Base-by-base conservation (phyloP, 2,888 invertebrate species). In the Hypomecis atomaria region DNA sequence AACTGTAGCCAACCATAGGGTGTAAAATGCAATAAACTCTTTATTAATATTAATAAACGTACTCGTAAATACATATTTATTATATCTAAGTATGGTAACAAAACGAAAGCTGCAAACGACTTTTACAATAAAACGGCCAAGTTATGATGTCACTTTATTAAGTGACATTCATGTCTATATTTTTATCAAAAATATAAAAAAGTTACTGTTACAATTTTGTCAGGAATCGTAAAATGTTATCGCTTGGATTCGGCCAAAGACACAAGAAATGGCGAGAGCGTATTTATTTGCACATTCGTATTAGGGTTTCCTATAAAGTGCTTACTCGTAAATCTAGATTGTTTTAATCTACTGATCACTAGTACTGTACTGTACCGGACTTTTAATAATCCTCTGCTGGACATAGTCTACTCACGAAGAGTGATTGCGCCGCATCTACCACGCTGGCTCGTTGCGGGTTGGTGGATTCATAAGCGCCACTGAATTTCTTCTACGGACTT, bases 101-200 rank as follows among this genome's bases (percentile, higher is more conserved):
- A 70, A 69, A 60, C 74, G 75, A 76, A 74, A 83, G 76, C 75
- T 61, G 72, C 71, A 75, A 75, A 72, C 56, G 48, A 66, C 68
- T 72, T 49, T 54, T 70, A 73, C 72, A 76, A 80, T 82, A 83
- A 83, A 83, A 70, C 57, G 53, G 50, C 54, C 66, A 77, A 60
- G 72, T 83, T 77, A 82, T n/a, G n/a, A 73, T 66, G 69, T 57
- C 78, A 74, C 74, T 79, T 78, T 67, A 58, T 59, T 37, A 38
- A 62, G 62, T 54, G 81, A 81, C 80, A 77, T 64, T 76, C 77
- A 83, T 79, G 81, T 81, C 84, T 84, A 81, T 83, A 83, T 85
- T 80, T 84, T 78, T 84, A 78, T 78, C 75, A 54, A 67, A 72
- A 77, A 65, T 75, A 75, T 76, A 79, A 80, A 80, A n/a, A 73